Evolutionary conservation across 35 echinoderm and acorn worm genomes (phyloP).

Genomic region (Patiria miniata): DNA sequence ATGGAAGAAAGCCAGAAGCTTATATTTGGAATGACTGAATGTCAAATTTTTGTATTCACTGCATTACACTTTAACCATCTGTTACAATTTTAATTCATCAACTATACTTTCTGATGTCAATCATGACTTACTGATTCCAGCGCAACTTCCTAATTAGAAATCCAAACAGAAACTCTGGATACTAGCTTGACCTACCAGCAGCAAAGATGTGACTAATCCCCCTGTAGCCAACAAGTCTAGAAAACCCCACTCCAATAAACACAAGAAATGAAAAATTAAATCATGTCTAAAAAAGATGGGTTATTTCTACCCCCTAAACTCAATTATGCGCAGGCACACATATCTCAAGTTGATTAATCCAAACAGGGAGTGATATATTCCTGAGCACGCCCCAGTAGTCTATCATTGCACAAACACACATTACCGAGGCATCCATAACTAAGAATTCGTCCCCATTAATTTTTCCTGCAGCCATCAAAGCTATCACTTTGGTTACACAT

Average conservation of each 20-base stretch:
- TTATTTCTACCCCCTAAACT: not conserved
- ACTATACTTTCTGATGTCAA: too few species aligned
- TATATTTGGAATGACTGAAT: too few species aligned
- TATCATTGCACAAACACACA: too few species aligned
- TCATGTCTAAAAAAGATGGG: not conserved
- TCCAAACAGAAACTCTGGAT: not conserved
- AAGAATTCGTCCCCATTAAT: too few species aligned
- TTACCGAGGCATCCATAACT: too few species aligned
- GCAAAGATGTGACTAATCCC: not conserved
- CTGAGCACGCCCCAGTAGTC: not conserved
- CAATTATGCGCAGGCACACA: not conserved
- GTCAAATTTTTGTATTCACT: too few species aligned
- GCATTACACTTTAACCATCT: too few species aligned
- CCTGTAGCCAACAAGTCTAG: not conserved
- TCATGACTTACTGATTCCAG: too few species aligned
- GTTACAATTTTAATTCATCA: too few species aligned
- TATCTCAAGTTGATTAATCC: constrained; percentile 4
- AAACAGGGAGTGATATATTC: constrained; percentile 6
- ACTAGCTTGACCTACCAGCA: not conserved
- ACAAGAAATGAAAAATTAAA: not conserved
- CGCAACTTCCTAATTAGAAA: not conserved
- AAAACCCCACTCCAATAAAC: not conserved
- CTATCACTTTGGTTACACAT: too few species aligned
- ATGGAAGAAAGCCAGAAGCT: too few species aligned
- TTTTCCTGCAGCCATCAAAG: too few species aligned